These are phyloP conservation scores for Myrmecobius fasciatus DNA, from an alignment of 2,113 vertebrate genomes.

Conservation along the genomic window DNA sequence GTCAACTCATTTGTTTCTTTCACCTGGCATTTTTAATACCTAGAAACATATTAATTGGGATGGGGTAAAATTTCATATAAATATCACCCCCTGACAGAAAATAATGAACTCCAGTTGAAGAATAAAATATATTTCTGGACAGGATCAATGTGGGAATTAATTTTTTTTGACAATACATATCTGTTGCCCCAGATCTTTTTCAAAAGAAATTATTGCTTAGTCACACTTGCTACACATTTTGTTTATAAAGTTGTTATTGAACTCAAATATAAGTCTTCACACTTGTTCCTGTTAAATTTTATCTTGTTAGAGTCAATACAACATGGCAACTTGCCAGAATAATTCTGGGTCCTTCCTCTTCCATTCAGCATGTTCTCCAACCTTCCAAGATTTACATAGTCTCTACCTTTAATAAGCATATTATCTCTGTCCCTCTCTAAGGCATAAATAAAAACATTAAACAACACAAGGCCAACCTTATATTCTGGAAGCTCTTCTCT, in stretches of 20 bases:
- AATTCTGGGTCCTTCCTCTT: neutral
- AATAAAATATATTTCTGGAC: neutral
- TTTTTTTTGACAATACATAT: neutral
- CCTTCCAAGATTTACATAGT: neutral
- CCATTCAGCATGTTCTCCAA: neutral
- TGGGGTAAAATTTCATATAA: neutral
- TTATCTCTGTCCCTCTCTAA: neutral
- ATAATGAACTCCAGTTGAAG: neutral
- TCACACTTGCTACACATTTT: neutral
- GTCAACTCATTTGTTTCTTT: neutral
- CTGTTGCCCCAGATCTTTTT: neutral
- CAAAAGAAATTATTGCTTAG: neutral
- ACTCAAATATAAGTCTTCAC: neutral
- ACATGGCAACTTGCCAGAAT: neutral
- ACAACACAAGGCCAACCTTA: neutral
- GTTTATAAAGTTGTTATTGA: neutral
- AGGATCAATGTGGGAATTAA: neutral
- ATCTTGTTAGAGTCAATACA: neutral
- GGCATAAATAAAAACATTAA: neutral
- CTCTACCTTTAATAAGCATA: neutral
- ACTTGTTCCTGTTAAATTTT: neutral
- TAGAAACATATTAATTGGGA: neutral
- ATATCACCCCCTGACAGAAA: neutral
- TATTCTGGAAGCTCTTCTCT: neutral
- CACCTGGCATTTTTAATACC: neutral